phyloP scores from a whole-genome alignment of 2,888 invertebrate species.

The Noctua janthina region DNA sequence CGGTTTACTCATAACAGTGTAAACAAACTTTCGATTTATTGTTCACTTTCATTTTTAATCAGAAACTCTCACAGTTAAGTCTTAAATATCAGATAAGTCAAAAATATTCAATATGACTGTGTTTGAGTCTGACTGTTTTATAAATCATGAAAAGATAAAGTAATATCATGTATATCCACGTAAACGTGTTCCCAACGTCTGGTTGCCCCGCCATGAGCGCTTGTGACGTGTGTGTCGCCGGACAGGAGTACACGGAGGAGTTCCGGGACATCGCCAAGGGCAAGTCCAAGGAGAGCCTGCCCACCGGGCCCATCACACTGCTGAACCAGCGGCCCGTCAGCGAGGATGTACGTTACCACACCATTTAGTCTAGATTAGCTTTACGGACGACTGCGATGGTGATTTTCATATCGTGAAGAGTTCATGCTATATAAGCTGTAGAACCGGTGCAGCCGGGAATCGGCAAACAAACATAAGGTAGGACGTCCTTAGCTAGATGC shows the following conservation, averaged over 20 bases:
- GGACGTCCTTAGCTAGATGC: neutral
- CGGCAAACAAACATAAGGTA: neutral
- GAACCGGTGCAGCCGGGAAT: neutral
- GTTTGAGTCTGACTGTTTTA: neutral
- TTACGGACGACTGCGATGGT: slow-evolving; percentile 53
- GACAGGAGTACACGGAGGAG: slow-evolving; percentile 98
- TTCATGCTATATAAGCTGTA: neutral
- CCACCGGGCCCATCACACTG: slow-evolving; percentile 97
- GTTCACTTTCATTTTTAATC: neutral
- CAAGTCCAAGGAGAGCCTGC: slow-evolving; percentile 97
- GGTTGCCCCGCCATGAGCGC: slow-evolving; percentile 82
- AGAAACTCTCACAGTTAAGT: neutral
- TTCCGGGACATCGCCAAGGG: slow-evolving; percentile 99
- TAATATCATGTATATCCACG: neutral
- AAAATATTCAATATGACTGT: neutral
- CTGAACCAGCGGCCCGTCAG: slow-evolving; percentile 98
- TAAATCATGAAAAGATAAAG: neutral
- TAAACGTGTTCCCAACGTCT: slow-evolving; percentile 75
- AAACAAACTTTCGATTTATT: too few species aligned
- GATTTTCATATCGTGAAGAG: slow-evolving; percentile 9
- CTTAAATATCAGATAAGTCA: neutral
- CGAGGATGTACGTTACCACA: slow-evolving; percentile 95
- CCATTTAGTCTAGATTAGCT: slow-evolving; percentile 40
- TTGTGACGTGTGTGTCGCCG: slow-evolving; percentile 85
- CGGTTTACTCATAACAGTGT: neutral